Percentiles rank a stretch among this genome's conserved stretches.
Evolutionary conservation across 2,888 invertebrate genomes (phyloP).

Genomic region (Scaeva pyrastri): DNA sequence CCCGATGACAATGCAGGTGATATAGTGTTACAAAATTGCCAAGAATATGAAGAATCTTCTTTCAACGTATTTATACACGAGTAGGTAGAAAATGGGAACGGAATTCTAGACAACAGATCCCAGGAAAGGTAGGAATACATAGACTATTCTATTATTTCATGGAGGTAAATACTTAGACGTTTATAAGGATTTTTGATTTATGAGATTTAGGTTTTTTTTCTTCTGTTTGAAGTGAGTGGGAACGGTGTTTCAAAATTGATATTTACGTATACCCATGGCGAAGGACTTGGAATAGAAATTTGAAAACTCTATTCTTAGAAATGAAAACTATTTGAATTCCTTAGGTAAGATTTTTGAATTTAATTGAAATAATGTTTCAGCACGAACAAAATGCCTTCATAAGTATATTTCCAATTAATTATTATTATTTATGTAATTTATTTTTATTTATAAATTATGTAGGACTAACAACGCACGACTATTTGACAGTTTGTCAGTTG

Average conservation of each 20-base stretch:
- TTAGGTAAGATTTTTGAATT: not conserved
- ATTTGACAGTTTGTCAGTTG: too few species aligned
- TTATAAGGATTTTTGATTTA: constrained; percentile 60
- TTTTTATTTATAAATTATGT: too few species aligned
- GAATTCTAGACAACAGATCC: constrained; percentile 40
- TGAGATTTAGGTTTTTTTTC: not conserved
- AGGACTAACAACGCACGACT: too few species aligned
- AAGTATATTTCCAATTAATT: too few species aligned
- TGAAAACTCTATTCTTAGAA: not conserved
- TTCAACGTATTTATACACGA: not conserved
- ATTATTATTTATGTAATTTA: too few species aligned
- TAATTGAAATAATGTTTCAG: too few species aligned
- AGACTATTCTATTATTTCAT: constrained; percentile 39
- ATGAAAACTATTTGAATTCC: not conserved
- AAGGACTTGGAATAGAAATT: not conserved
- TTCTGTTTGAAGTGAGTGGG: not conserved
- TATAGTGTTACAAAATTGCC: constrained; percentile 24
- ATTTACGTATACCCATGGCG: too few species aligned
- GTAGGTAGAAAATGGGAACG: constrained; percentile 15
- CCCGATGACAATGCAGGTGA: constrained; percentile 26
- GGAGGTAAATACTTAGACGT: not conserved
- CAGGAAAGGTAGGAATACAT: too few species aligned
- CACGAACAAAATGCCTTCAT: too few species aligned
- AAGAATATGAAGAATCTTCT: not conserved
- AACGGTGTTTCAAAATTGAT: not conserved